A percentile compares a stretch with the other conserved stretches of the same genome.
These are phyloP conservation scores for Nyctereutes procyonoides DNA, from an alignment of 2,113 vertebrate species.

Conservation along the genomic window DNA sequence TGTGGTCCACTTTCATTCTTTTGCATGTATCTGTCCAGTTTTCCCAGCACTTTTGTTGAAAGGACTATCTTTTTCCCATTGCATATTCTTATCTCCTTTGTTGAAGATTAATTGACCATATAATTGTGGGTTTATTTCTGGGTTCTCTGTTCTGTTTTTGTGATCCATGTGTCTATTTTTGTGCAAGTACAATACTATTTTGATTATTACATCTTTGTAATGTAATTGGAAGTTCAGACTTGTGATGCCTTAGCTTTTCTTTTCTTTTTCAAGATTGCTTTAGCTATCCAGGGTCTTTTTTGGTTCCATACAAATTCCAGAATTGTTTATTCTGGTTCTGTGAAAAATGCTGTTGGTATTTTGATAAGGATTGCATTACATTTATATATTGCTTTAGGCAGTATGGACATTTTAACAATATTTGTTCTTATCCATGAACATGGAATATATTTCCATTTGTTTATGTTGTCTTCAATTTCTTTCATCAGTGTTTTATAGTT, in stretches of 20 bases:
- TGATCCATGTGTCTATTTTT: background rate
- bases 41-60: background rate
- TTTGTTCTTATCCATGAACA: background rate
- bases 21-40: background rate
- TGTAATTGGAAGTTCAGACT: background rate
- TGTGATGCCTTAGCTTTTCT: background rate
- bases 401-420: background rate
- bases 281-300: background rate
- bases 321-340: background rate
- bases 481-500: background rate
- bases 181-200: background rate
- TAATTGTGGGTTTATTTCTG: background rate
- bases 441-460: background rate
- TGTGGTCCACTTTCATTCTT: background rate
- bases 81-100: background rate
- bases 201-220: background rate
- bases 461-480: background rate
- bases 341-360: background rate
- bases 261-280: background rate
- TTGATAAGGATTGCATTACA: background rate
- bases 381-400: background rate
- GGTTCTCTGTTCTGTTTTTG: background rate
- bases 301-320: background rate
- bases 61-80: background rate
- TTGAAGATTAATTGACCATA: background rate